Percentiles rank a stretch among this genome's conserved stretches.
Evolutionary conservation across 2,888 invertebrate genomes (phyloP).

Genomic region (Synanthedon formicaeformis): DNA sequence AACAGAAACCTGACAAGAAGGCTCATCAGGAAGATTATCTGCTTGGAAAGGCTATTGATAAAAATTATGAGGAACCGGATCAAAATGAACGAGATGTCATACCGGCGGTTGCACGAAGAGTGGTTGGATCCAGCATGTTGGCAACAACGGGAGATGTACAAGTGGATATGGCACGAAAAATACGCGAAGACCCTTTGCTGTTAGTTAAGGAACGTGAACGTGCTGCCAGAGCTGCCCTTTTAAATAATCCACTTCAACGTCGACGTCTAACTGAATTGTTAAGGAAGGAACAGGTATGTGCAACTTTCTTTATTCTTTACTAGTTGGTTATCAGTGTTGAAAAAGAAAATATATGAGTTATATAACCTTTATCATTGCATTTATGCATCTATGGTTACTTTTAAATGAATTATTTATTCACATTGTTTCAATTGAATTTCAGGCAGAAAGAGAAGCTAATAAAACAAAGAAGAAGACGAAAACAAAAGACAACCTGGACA

Average conservation of each 20-base stretch:
- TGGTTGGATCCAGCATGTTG: constrained; percentile 55
- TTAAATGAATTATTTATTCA: no score
- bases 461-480: constrained; percentile 57
- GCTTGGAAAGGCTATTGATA: constrained; percentile 84
- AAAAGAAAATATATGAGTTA: no score
- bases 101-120: constrained; percentile 70
- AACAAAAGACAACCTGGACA: constrained; percentile 73
- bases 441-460: constrained; percentile 50
- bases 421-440: constrained; percentile 12
- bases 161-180: constrained; percentile 88
- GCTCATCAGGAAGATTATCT: constrained; percentile 90
- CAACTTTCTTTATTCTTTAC: no score
- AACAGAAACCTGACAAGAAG: constrained; percentile 69
- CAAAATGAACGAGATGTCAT: constrained; percentile 80
- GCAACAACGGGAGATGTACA: constrained; percentile 71
- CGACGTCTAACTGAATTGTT: constrained; percentile 87
- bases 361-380: no score
- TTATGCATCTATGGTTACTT: no score
- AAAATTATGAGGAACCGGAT: constrained; percentile 74
- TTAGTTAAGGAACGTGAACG: constrained; percentile 91
- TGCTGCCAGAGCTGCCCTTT: constrained; percentile 83
- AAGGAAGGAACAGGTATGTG: constrained; percentile 63
- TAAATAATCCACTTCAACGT: constrained; percentile 93
- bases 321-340: no score
- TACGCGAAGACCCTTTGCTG: constrained; percentile 93